Conservation (phyloP, 2,888 invertebrate species). For the Halictus quadricinctus region DNA sequence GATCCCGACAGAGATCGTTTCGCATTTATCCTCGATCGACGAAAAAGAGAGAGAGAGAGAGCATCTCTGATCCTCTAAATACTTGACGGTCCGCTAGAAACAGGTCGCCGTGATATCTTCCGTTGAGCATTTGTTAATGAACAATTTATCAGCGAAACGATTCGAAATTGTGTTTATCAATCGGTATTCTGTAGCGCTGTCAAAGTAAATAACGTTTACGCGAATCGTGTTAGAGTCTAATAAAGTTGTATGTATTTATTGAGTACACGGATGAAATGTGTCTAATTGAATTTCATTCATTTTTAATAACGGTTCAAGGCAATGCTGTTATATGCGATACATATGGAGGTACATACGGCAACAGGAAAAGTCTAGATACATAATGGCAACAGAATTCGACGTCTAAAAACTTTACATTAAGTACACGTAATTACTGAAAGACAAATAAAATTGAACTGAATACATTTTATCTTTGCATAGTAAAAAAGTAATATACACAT, state of each 20-base stretch:
- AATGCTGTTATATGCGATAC: too few relatives aligned
- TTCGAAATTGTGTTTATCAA: not conserved
- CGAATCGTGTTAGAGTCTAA: too few relatives aligned
- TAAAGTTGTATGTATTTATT: too few relatives aligned
- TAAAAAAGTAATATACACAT: too few relatives aligned
- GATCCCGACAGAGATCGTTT: not conserved
- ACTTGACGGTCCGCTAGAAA: not conserved
- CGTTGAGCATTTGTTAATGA: not conserved
- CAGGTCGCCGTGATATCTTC: not conserved
- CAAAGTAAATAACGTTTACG: too few relatives aligned
- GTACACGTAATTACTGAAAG: not conserved
- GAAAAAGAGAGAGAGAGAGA: not conserved
- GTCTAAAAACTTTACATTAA: not conserved
- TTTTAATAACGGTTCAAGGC: too few relatives aligned
- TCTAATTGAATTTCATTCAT: too few relatives aligned
- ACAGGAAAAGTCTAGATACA: too few relatives aligned
- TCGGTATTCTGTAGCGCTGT: not conserved
- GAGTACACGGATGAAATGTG: too few relatives aligned
- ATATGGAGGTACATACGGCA: too few relatives aligned
- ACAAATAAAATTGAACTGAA: not conserved
- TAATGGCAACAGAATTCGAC: too few relatives aligned
- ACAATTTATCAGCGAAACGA: not conserved
- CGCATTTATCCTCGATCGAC: not conserved
- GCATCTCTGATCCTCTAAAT: not conserved
- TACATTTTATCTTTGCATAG: too few relatives aligned